Evolutionary conservation across 30 jellyfish, hydroid and myxozoan genomes (phyloP), one percentile per base, ranked within the genome.

Genomic region (Nemopilema nomurai): DNA sequence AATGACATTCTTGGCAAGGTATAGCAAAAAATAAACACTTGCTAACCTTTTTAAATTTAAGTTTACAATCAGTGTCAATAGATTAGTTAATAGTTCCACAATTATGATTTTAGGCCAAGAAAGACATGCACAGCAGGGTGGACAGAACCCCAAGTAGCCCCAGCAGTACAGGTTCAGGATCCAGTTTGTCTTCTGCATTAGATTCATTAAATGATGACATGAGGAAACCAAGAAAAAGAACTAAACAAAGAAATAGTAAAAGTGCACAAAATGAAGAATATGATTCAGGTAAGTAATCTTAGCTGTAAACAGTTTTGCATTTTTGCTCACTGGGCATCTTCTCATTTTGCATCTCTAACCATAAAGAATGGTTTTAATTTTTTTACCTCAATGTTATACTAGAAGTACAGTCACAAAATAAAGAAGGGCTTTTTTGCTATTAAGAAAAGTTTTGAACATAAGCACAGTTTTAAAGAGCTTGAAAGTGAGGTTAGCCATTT

Each of bases 191-290:
- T 8, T 86, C 94, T 0, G 63, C 87, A 1, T 57, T 89, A 67
- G 96, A 89, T 64, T 85, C 94, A 0, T 26, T 89, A 49, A 72
- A 33, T 62, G 96, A 88, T 7, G 96, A 89, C 17, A 74, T 75
- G 49, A 73, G 87, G 69, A 80, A 74, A 16, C 89, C 88, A 57
- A 71, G 86, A 27, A 89, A 80, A 67, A 89, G 86, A 68, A 57
- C 53, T 23, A 75, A 74, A 16, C 71, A 74, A 32, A 89, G 87
- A 68, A 51, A 66, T 51, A 13, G 57, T 41, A 80, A 71, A 41
- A 67, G 28, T 32, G 89, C 67, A 63, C 93, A 80, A 80, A 80
- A 89, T 80, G 92, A 89, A 67, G 96, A 89, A 41, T 89, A 80
- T 74, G 96, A 89, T 26, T 89, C 96, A 30, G 96, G 96, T 89